Evolutionary conservation across 1,140 invertebrate genomes (phyloP).

Genomic region (Trissolcus basalis): DNA sequence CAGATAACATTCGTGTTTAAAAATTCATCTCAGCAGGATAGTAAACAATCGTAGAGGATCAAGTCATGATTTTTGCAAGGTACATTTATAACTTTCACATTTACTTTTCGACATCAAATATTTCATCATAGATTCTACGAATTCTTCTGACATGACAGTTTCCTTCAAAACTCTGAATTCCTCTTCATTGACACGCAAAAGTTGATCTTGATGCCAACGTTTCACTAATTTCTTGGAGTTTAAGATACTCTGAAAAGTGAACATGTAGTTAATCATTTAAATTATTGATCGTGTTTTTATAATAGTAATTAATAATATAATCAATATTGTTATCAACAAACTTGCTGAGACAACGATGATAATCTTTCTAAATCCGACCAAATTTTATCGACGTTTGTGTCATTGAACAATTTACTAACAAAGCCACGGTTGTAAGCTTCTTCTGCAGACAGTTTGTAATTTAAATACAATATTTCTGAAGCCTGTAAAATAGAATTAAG

Average conservation of each 20-base stretch:
- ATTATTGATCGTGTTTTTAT: constrained; percentile 4
- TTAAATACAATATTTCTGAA: constrained; percentile 87
- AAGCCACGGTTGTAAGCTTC: constrained; percentile 85
- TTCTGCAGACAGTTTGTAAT: constrained; percentile 84
- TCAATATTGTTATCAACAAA: constrained; percentile 44
- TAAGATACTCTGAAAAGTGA: constrained; percentile 64
- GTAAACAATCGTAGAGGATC: constrained; percentile 10
- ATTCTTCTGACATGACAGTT: constrained; percentile 37
- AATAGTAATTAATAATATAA: background rate
- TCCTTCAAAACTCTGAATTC: constrained; percentile 56
- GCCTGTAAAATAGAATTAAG: constrained; percentile 79
- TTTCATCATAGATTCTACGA: constrained; percentile 25
- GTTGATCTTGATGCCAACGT: constrained; percentile 56
- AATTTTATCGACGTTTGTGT: constrained; percentile 55
- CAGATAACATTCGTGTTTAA: constrained; percentile 69
- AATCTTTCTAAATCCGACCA: constrained; percentile 60
- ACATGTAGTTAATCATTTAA: background rate
- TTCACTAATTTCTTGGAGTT: constrained; percentile 61
- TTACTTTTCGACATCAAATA: constrained; percentile 56
- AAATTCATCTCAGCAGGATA: constrained; percentile 57
- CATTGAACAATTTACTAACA: constrained; percentile 81
- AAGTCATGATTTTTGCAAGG: constrained; percentile 5
- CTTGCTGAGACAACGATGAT: constrained; percentile 60
- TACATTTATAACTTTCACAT: constrained; percentile 40
- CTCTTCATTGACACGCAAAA: constrained; percentile 60